These are phyloP conservation scores for Tenthredo notha DNA, from an alignment of 2,888 invertebrate genomes.

Conservation along the genomic window DNA sequence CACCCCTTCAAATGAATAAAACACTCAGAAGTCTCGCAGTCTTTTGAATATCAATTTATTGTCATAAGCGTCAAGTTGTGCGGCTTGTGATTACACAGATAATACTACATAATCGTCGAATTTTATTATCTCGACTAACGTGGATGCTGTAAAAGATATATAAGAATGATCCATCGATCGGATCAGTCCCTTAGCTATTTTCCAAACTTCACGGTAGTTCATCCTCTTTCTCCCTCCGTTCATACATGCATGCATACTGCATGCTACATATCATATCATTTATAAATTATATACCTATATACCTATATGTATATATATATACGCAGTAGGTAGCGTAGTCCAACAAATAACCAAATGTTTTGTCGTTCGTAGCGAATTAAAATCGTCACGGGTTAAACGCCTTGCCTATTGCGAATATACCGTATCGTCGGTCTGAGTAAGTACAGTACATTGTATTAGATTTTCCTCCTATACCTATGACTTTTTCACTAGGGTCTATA, in stretches of 20 bases:
- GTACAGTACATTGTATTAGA: slow-evolving; percentile 14
- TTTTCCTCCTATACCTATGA: slow-evolving; percentile 44
- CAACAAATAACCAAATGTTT: slow-evolving; percentile 60
- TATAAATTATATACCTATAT: too few species aligned
- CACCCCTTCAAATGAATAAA: too few species aligned
- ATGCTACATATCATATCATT: not conserved
- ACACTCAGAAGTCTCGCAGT: not conserved
- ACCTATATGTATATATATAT: too few species aligned
- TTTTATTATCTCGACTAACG: not conserved
- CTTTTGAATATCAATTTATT: not conserved
- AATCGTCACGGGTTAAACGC: slow-evolving; percentile 65
- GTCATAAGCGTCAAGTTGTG: not conserved
- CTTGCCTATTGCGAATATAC: slow-evolving; percentile 7
- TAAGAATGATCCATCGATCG: not conserved
- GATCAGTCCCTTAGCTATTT: not conserved
- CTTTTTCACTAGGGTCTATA: slow-evolving; percentile 16
- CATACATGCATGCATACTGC: not conserved
- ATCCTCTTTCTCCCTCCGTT: not conserved
- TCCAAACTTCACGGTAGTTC: too few species aligned
- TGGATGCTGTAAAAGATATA: not conserved
- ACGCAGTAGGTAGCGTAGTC: slow-evolving; percentile 6
- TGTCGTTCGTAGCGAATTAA: slow-evolving; percentile 68
- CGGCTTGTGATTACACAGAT: not conserved
- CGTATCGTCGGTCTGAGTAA: slow-evolving; percentile 20
- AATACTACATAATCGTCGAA: not conserved